Base-by-base conservation (phyloP, 2,113 vertebrate species). In the Turdus rufiventris region DNA sequence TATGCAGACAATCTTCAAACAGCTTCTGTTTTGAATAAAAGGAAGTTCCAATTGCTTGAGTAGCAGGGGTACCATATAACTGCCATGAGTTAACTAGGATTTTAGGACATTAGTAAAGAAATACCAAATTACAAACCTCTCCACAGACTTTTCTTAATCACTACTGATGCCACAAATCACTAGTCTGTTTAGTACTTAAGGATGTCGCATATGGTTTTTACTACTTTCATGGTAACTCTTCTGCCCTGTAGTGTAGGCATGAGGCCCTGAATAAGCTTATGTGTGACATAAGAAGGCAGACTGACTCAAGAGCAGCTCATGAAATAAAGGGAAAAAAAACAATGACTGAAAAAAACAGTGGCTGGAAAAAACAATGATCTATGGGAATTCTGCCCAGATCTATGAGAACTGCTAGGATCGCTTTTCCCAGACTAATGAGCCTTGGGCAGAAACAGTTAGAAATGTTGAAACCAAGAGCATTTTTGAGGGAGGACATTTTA, bases 391-490 rank as follows among this genome's bases (percentile, higher is more conserved):
- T 87, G 66, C 83, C 86, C 72, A 89, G 40, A 91, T 78, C 73
- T 89, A 63, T 89, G 93, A 87, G 61, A 96, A 91, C 25, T 84
- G 61, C 57, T 78, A 80, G 40, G 70, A 80, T 83, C 0, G 0
- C 57, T 93, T 87, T 96, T 91, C 91, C 86, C 87, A 94, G 80
- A 92, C 66, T 78, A 91, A 81, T 63, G 50, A 94, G 76, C 92
- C 89, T 45, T 78, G 58, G 93, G 91, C 91, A 94, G 76, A 57
- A 94, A 48, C 25, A 70, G 54, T 54, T 83, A 76, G 78, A 85
- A 91, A 88, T 96, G 90, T 93, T 95, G 95, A 95, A 96, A 96
- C 51, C 82, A 90, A 85, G 66, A 93, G 42, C 92, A 96, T 96
- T 93, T 95, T 96, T 95, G 92, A 94, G 94, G 95, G 67, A 91